phyloP scores from a whole-genome alignment of 2,888 invertebrate species.

The Ophion ellenae region DNA sequence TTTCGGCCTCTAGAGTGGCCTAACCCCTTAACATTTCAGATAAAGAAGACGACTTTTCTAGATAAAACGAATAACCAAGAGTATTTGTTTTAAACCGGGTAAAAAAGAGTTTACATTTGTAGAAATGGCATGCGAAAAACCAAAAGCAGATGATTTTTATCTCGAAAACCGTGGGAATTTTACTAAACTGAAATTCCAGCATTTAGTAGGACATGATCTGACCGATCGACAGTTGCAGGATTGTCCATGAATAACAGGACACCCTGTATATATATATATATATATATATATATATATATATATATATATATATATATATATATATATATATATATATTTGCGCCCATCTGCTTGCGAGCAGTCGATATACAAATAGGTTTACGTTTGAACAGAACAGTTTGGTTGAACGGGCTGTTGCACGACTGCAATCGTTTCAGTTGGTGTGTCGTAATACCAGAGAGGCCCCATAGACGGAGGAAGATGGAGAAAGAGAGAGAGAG shows the following conservation, averaged over 20 bases:
- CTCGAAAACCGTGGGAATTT: too few species aligned
- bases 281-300: background rate
- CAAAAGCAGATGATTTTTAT: too few species aligned
- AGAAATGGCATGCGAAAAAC: too few species aligned
- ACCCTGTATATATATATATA: conserved; percentile 1
- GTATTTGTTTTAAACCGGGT: too few species aligned
- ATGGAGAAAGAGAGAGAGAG: conserved; percentile 33
- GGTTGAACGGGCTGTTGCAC: conserved; percentile 46
- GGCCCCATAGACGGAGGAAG: conserved; percentile 7
- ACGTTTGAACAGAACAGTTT: conserved; percentile 18
- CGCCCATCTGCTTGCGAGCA: conserved; percentile 5
- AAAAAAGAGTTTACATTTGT: too few species aligned
- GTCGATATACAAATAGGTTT: background rate
- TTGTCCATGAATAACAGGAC: background rate
- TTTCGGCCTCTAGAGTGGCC: too few species aligned
- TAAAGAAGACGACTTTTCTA: too few species aligned
- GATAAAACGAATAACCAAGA: too few species aligned
- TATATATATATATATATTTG: background rate
- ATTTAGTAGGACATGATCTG: too few species aligned
- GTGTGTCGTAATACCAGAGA: conserved; percentile 57
- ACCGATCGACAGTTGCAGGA: too few species aligned
- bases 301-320: background rate
- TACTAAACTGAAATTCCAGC: too few species aligned
- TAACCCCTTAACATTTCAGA: too few species aligned
- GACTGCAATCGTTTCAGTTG: conserved; percentile 52